Evolutionary conservation across 2,113 vertebrate genomes (phyloP).

Genomic region (Gulo gulo): DNA sequence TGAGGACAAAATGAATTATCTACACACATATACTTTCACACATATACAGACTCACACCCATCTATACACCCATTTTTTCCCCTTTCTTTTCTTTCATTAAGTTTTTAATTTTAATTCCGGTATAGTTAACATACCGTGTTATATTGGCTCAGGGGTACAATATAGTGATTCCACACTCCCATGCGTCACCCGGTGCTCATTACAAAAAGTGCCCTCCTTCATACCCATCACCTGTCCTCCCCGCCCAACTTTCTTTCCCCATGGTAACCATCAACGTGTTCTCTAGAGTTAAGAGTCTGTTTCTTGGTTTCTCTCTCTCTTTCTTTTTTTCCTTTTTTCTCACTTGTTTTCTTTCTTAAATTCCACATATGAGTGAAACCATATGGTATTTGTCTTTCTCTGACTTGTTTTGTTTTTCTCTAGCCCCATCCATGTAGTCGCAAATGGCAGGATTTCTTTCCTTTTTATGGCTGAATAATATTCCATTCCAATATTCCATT

Average conservation of each 20-base stretch:
- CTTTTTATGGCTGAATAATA: not conserved
- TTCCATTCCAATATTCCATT: not conserved
- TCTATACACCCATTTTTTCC: not conserved
- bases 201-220: not conserved
- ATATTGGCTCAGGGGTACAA: not conserved
- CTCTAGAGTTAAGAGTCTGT: not conserved
- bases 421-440: not conserved
- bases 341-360: not conserved
- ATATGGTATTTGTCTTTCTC: not conserved
- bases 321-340: not conserved
- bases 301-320: not conserved
- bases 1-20: not conserved
- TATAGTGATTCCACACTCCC: not conserved
- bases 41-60: not conserved
- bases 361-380: not conserved
- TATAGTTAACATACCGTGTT: not conserved
- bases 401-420: not conserved
- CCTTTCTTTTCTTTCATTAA: not conserved
- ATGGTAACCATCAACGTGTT: not conserved
- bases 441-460: not conserved
- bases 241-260: accelerated
- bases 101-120: not conserved
- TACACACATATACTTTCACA: not conserved
- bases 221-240: not conserved
- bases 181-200: not conserved